These are phyloP conservation scores for Leucophenga montana DNA, from an alignment of 2,888 invertebrate genomes.

Conservation along the genomic window DNA sequence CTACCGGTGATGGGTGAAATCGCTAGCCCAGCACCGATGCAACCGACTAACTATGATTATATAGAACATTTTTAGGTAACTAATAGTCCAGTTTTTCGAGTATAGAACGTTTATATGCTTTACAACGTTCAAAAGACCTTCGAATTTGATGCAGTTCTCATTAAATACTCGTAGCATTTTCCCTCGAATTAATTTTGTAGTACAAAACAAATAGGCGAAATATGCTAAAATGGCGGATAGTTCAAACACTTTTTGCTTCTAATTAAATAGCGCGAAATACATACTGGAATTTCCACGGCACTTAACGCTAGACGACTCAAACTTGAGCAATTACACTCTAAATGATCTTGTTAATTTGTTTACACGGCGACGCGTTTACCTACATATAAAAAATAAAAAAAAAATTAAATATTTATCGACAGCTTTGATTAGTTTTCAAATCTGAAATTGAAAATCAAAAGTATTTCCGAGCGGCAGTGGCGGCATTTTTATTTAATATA, in stretches of 20 bases:
- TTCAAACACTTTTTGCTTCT: conserved; percentile 2
- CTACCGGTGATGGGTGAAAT: too few relatives aligned
- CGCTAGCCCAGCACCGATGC: too few relatives aligned
- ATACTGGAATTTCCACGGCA: too few relatives aligned
- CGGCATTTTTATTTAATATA: conserved; percentile 6
- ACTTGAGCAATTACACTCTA: conserved; percentile 47
- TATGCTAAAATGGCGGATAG: conserved; percentile 3
- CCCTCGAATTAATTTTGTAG: too few relatives aligned
- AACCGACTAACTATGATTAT: too few relatives aligned
- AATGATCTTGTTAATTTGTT: conserved; percentile 67
- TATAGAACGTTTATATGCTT: too few relatives aligned
- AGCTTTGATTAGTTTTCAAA: conserved; percentile 47
- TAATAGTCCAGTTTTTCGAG: too few relatives aligned
- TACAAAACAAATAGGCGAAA: not conserved
- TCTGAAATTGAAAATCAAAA: conserved; percentile 35
- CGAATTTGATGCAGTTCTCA: too few relatives aligned
- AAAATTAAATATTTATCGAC: conserved; percentile 40
- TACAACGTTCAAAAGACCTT: too few relatives aligned
- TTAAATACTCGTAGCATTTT: too few relatives aligned
- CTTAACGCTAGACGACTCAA: conserved; percentile 19
- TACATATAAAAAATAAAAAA: too few relatives aligned
- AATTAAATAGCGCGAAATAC: not conserved
- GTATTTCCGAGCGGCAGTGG: conserved; percentile 45
- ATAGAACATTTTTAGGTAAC: too few relatives aligned
- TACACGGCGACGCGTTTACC: conserved; percentile 39